phyloP scores from a whole-genome alignment of 2,888 invertebrate genomes.

The Cheilosia vernalis region DNA sequence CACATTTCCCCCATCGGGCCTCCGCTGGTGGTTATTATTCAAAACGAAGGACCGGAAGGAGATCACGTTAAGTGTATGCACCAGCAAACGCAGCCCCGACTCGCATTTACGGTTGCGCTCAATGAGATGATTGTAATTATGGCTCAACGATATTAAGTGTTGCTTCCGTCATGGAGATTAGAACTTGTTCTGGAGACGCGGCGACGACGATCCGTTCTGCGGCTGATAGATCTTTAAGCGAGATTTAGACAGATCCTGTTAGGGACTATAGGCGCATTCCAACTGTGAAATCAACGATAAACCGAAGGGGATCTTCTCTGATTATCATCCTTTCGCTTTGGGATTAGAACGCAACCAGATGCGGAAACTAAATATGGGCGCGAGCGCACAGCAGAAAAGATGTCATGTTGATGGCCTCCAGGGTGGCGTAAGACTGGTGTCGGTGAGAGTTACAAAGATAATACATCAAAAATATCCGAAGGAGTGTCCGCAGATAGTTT shows the following conservation, averaged over 20 bases:
- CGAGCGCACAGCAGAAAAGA: conserved; percentile 45
- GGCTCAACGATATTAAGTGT: conserved; percentile 73
- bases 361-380: conserved; percentile 31
- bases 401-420: conserved; percentile 74
- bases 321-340: conserved; percentile 48
- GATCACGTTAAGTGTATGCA: conserved; percentile 51
- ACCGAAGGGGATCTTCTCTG: conserved; percentile 58
- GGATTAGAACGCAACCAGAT: conserved; percentile 46
- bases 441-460: conserved; percentile 68
- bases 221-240: conserved; percentile 67
- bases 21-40: conserved; percentile 73
- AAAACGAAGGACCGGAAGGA: conserved; percentile 74
- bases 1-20: conserved; percentile 75
- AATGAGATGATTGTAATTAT: conserved; percentile 75
- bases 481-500: conserved; percentile 56
- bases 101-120: conserved; percentile 64
- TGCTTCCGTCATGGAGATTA: conserved; percentile 73
- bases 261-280: conserved; percentile 69
- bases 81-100: conserved; percentile 1
- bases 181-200: conserved; percentile 51
- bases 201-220: not conserved
- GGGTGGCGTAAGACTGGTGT: conserved; percentile 74
- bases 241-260: conserved; percentile 75
- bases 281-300: conserved; percentile 71
- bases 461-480: conserved; percentile 60